A percentile compares a stretch with the other conserved stretches of the same genome.
These are phyloP conservation scores for Ophioninae sp. DNA, from an alignment of 2,888 invertebrate species.

Conservation along the genomic window DNA sequence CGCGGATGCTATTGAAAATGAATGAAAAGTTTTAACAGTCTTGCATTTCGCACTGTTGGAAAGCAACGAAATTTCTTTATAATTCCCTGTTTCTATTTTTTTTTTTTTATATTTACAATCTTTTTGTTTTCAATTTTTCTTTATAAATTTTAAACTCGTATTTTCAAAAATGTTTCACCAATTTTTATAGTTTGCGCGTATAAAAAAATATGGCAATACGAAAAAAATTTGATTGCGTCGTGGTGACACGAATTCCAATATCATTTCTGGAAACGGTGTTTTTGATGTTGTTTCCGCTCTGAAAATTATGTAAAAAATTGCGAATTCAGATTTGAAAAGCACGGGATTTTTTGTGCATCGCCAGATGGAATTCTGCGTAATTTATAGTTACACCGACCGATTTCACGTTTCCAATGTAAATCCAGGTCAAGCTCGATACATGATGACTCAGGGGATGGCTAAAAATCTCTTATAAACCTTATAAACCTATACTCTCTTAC, in stretches of 20 bases:
- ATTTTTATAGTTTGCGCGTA: no score
- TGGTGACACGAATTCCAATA: no score
- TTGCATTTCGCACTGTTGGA: no score
- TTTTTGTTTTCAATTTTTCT: no score
- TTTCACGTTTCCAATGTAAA: constrained; percentile 12
- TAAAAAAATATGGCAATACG: no score
- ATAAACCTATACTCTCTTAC: background rate
- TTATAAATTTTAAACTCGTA: no score
- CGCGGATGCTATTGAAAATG: background rate
- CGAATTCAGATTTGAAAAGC: background rate
- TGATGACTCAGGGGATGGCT: no score
- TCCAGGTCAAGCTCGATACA: background rate
- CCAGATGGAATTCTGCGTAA: constrained; percentile 31
- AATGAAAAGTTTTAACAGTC: background rate
- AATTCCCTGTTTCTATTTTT: no score
- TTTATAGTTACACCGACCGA: constrained; percentile 14
- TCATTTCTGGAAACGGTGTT: background rate
- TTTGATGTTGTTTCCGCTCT: background rate
- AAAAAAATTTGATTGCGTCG: no score
- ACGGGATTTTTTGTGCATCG: background rate
- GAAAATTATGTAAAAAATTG: background rate
- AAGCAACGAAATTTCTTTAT: no score
- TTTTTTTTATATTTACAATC: no score
- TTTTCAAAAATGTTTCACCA: no score
- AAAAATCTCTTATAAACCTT: background rate